A percentile compares a stretch with the other conserved stretches of the same genome.
These are phyloP conservation scores for Strix aluco DNA, from an alignment of 2,113 vertebrate species.

Conservation along the genomic window DNA sequence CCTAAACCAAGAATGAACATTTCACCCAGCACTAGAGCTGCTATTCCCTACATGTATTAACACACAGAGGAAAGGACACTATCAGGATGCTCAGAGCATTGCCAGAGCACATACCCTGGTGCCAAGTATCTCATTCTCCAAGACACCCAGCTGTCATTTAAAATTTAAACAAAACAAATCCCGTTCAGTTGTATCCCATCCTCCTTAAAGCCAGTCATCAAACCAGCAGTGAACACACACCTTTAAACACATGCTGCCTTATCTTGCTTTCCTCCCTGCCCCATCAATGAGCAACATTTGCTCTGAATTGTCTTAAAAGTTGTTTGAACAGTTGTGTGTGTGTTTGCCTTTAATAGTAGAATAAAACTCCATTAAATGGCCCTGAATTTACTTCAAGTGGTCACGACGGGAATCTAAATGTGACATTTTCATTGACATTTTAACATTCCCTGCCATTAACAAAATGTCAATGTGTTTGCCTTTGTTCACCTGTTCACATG, in stretches of 20 bases:
- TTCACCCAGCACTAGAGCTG: background rate
- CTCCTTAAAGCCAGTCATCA: background rate
- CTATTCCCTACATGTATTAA: background rate
- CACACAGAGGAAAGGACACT: background rate
- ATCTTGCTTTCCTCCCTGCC: background rate
- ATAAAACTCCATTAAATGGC: slow-evolving; percentile 1
- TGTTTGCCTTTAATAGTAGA: slow-evolving; percentile 8
- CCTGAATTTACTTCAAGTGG: slow-evolving; percentile 32
- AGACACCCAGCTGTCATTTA: background rate
- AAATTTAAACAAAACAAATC: background rate
- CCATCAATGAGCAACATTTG: background rate
- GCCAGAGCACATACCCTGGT: fast-evolving
- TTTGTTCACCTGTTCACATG: background rate
- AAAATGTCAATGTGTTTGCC: slow-evolving; percentile 21
- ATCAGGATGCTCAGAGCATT: background rate
- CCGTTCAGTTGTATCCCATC: background rate
- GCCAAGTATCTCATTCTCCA: background rate
- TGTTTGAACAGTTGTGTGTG: background rate
- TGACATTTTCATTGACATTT: slow-evolving; percentile 45
- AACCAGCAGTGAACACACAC: background rate
- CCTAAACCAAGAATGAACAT: background rate
- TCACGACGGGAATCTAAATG: slow-evolving; percentile 16
- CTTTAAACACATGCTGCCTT: background rate
- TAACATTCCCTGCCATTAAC: slow-evolving; percentile 41
- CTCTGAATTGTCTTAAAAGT: background rate